Evolutionary conservation across 2,113 vertebrate species (phyloP).

Genomic region (Eudyptes chrysolophus): DNA sequence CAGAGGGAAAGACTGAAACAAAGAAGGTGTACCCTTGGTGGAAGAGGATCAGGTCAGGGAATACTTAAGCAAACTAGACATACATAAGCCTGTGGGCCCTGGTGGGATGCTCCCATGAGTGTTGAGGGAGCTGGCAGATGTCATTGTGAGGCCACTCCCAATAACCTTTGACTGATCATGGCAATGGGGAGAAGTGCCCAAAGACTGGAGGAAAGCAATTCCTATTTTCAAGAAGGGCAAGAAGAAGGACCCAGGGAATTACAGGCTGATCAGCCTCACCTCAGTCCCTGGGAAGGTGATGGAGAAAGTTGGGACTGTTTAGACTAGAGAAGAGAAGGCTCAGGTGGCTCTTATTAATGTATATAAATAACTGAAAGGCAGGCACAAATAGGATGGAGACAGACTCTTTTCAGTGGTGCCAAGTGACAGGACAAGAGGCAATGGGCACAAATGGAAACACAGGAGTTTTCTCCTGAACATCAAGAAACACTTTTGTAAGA

Average conservation of each 20-base stretch:
- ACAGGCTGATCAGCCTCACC: neutral
- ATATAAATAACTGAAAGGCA: neutral
- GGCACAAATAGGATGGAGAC: neutral
- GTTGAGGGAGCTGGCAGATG: neutral
- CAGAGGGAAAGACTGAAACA: neutral
- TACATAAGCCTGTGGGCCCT: rapidly evolving
- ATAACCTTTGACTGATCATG: neutral
- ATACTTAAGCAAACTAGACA: neutral
- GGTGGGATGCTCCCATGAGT: neutral
- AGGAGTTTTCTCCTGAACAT: neutral
- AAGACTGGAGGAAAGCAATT: neutral
- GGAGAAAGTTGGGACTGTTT: neutral
- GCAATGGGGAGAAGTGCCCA: neutral
- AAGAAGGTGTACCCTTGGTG: neutral
- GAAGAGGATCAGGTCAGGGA: neutral
- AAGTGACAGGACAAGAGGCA: neutral
- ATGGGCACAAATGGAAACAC: neutral
- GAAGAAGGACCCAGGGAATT: neutral
- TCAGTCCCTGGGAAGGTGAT: neutral
- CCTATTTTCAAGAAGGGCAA: neutral
- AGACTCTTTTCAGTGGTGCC: neutral
- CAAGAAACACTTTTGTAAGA: neutral
- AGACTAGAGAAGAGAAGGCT: neutral
- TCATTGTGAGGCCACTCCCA: neutral
- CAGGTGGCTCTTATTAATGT: neutral